Percentiles rank a stretch among this genome's conserved stretches.
These are phyloP conservation scores for Acanthiza pusilla DNA, from an alignment of 2,797 vertebrate genomes.

Conservation along the genomic window DNA sequence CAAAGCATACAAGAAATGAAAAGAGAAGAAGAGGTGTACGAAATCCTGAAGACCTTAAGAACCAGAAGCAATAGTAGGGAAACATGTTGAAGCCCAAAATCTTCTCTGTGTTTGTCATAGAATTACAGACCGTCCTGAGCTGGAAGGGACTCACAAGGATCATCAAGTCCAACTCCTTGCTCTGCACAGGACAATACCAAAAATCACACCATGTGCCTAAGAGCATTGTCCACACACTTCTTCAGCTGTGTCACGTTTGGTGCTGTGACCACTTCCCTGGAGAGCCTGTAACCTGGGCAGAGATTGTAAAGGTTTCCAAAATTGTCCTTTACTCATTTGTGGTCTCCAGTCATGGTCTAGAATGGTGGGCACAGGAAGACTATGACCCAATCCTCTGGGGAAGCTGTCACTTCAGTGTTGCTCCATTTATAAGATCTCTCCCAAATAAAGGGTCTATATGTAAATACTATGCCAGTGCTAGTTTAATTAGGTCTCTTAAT, in stretches of 20 bases:
- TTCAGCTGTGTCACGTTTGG: not conserved
- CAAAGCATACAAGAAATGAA: not conserved
- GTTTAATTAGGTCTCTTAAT: not conserved
- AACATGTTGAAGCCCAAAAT: not conserved
- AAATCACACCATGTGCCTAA: not conserved
- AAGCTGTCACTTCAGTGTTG: not conserved
- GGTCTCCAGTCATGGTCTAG: not conserved
- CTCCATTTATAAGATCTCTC: not conserved
- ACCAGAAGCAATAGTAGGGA: not conserved
- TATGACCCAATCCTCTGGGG: not conserved
- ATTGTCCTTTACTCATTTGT: not conserved
- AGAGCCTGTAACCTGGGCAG: not conserved
- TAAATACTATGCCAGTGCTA: not conserved
- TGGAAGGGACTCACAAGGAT: not conserved
- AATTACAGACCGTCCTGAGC: not conserved
- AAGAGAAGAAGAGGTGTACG: not conserved
- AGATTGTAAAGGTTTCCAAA: not conserved
- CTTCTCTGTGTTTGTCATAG: not conserved
- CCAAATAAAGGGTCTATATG: not conserved
- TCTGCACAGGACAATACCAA: not conserved
- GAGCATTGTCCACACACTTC: fast-evolving
- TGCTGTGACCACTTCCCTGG: not conserved
- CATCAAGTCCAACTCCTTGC: not conserved
- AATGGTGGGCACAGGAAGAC: not conserved
- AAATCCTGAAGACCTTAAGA: not conserved